Base-by-base conservation (phyloP, 1,140 invertebrate species). In the Matsumurasca onukii region DNA sequence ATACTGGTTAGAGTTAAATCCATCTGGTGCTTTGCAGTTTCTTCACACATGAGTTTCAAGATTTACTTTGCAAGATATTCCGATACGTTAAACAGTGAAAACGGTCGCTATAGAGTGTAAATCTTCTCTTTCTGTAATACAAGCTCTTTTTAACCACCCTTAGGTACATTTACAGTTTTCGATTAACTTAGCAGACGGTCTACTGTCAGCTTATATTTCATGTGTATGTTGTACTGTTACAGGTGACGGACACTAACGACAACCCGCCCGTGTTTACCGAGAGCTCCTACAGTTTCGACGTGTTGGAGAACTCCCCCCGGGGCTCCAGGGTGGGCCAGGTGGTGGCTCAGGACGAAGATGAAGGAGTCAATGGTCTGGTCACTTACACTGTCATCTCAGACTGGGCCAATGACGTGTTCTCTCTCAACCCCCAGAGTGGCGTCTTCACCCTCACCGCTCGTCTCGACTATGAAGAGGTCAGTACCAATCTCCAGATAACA, bases 351-450 rank as follows among this genome's bases (percentile, higher is more conserved):
- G 96, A 98, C 79, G 84, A 87, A 12, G 95, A 98, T 77, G 84
- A 88, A 65, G 95, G 92, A 3, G 83, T 87, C 29, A 97, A 97
- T 80, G 92, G 94, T 22, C 90, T 94, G 76, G 81, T 96, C 3
- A 92, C 90, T 17, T 97, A 95, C 80, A 88, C 90, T 1, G 89
- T 96, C 63, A 87, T 97, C 75, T 91, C 91, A 59, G 95, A 98
- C 74, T 98, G 95, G 91, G 93, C 92, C 49, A 94, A 96, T 76
- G 93, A 95, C 76, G 91, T 96, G 0, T 98, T 98, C 80, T 91
- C 91, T 0, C 82, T 98, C 62, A 95, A 97, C 82, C 90, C 92
- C 1, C 90, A 91, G 75, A 94, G 90, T 13, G 94, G 94, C 34
- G 86, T 93, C 15, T 93, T 98, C 77, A 95, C 93, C 2, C 81